Conservation (phyloP, 2,888 invertebrate species). For the Sinhomidia bicolor region DNA sequence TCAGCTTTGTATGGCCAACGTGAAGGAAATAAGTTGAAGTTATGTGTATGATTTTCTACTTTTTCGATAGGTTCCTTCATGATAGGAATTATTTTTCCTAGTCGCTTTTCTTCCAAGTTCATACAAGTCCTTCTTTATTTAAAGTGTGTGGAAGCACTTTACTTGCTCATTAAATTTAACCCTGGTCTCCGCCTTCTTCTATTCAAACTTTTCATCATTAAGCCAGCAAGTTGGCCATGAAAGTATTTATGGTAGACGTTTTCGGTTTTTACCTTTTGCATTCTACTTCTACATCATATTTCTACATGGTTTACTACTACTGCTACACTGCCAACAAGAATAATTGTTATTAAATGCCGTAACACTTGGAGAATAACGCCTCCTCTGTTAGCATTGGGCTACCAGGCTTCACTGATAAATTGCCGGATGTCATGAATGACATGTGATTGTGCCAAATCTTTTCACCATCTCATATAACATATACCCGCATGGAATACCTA, state of each 20-base stretch:
- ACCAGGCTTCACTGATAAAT: constrained; percentile 22
- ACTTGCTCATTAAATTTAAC: constrained; percentile 26
- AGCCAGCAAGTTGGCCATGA: too few species aligned
- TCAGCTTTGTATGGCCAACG: too few species aligned
- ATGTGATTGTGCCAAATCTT: background rate
- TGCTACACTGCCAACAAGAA: background rate
- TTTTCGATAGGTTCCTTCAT: too few species aligned
- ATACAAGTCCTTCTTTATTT: background rate
- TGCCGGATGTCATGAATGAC: constrained; percentile 27
- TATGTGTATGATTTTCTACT: too few species aligned
- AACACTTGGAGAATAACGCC: background rate
- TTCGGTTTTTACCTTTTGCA: background rate
- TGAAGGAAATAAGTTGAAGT: too few species aligned
- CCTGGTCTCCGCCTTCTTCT: background rate
- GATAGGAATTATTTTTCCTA: too few species aligned
- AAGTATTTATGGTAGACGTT: background rate
- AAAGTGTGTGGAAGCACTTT: background rate
- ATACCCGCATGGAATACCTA: background rate
- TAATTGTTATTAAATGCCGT: constrained; percentile 11
- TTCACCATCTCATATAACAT: background rate
- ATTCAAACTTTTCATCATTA: background rate
- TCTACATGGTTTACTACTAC: too few species aligned
- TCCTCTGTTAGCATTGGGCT: background rate
- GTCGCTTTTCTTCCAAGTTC: background rate
- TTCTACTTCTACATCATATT: too few species aligned